Evolutionary conservation across 2,797 vertebrate genomes (phyloP).

Genomic region (Hoplostethus mediterraneus): DNA sequence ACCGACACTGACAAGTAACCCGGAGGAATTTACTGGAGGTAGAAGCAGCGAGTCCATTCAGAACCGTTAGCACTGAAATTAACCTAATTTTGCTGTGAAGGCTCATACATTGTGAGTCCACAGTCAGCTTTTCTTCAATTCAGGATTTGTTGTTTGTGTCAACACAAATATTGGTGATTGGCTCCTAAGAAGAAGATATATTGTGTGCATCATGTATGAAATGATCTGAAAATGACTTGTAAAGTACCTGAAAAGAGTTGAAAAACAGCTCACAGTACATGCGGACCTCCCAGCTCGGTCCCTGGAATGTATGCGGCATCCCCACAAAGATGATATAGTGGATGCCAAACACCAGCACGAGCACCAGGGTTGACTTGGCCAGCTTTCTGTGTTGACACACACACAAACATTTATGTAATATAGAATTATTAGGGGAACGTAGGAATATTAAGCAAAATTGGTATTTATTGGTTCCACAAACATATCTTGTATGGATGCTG

Average conservation of each 20-base stretch:
- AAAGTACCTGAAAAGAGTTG: constrained; percentile 92
- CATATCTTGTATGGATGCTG: too few species aligned
- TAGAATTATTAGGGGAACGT: background rate
- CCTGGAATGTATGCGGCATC: constrained; percentile 88
- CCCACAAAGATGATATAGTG: constrained; percentile 93
- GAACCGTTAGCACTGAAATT: too few species aligned
- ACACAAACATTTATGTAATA: background rate
- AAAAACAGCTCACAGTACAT: constrained; percentile 97
- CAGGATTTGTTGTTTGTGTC: too few species aligned
- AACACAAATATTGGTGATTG: too few species aligned
- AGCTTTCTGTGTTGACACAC: constrained; percentile 84
- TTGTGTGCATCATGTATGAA: background rate
- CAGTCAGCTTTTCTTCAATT: too few species aligned
- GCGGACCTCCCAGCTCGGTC: constrained; percentile 89
- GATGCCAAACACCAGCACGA: constrained; percentile 91
- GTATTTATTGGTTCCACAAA: background rate
- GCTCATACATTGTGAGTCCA: too few species aligned
- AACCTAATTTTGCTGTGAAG: too few species aligned
- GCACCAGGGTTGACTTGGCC: constrained; percentile 90
- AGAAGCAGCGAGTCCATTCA: too few species aligned
- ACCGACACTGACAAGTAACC: constrained; percentile 1
- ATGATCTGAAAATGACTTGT: background rate
- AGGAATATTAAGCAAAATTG: background rate
- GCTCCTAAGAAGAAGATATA: too few species aligned
- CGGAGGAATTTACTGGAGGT: too few species aligned